A percentile compares a stretch with the other conserved stretches of the same genome.
Evolutionary conservation across 2,888 invertebrate species (phyloP).

Genomic region (Endotricha flammealis): DNA sequence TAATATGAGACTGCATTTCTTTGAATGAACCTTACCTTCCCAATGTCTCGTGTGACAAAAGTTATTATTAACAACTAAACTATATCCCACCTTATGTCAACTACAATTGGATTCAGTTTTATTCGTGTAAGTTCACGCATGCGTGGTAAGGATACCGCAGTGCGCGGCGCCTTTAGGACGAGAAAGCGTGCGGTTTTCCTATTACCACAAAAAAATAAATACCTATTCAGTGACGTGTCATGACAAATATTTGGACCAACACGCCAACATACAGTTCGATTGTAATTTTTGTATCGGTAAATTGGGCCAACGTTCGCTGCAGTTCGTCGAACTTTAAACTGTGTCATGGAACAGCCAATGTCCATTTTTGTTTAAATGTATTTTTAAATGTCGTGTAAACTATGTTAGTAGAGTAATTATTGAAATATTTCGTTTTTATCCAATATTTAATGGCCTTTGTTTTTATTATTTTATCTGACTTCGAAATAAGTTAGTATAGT

Average conservation of each 20-base stretch:
- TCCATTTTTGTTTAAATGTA: neutral
- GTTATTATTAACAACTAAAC: constrained; percentile 18
- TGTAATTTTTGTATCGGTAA: constrained; percentile 13
- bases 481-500: too few relatives aligned
- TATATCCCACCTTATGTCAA: constrained; percentile 26
- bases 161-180: constrained; percentile 73
- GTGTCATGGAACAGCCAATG: constrained; percentile 1
- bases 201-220: constrained; percentile 55
- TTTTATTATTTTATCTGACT: too few relatives aligned
- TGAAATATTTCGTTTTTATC: neutral
- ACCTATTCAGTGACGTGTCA: constrained; percentile 29
- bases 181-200: constrained; percentile 61
- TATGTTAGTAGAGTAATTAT: neutral
- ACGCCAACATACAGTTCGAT: constrained; percentile 22
- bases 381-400: neutral
- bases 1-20: constrained; percentile 35
- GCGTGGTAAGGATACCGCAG: constrained; percentile 68
- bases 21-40: constrained; percentile 39
- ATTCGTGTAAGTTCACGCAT: constrained; percentile 49
- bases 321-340: constrained; percentile 1
- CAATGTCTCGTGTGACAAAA: constrained; percentile 38
- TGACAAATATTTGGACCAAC: constrained; percentile 41
- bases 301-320: constrained; percentile 23
- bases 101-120: constrained; percentile 31
- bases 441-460: too few relatives aligned